Conservation (phyloP, 2,113 vertebrate genomes). For the Glaucidium brasilianum region DNA sequence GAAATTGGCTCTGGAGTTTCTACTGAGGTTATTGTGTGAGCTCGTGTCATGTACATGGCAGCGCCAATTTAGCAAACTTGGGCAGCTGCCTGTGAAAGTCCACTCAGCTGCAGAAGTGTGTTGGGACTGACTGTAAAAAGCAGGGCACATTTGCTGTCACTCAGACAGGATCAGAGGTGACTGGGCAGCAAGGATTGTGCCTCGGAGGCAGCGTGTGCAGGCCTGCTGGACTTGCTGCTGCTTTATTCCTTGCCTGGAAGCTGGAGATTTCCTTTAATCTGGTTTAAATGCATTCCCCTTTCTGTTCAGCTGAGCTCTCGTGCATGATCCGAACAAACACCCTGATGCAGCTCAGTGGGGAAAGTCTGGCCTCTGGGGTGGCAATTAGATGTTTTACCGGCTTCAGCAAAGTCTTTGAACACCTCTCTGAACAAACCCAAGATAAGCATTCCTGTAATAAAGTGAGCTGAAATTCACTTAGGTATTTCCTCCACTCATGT, state of each 20-base stretch:
- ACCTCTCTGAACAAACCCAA: not conserved
- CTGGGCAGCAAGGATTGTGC: not conserved
- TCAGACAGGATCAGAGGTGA: not conserved
- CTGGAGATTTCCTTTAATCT: not conserved
- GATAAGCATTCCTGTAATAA: not conserved
- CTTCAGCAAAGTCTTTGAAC: not conserved
- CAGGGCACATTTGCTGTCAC: not conserved
- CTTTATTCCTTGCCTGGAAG: not conserved
- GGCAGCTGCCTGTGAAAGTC: not conserved
- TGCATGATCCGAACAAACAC: not conserved
- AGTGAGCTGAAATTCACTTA: not conserved
- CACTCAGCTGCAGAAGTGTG: fast-evolving
- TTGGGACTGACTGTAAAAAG: not conserved
- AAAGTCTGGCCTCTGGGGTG: not conserved
- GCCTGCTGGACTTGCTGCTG: fast-evolving
- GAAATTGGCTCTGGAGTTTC: not conserved
- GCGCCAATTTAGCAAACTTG: fast-evolving
- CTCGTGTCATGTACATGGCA: fast-evolving
- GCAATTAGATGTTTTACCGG: not conserved
- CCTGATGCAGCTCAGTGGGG: not conserved
- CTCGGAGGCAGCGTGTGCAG: fast-evolving
- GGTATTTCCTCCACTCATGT: fast-evolving
- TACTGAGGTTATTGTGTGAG: fast-evolving
- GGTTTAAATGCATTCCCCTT: not conserved
- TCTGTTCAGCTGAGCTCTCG: not conserved